Conservation (phyloP, 2,113 vertebrate genomes). For the Phainopepla nitens region DNA sequence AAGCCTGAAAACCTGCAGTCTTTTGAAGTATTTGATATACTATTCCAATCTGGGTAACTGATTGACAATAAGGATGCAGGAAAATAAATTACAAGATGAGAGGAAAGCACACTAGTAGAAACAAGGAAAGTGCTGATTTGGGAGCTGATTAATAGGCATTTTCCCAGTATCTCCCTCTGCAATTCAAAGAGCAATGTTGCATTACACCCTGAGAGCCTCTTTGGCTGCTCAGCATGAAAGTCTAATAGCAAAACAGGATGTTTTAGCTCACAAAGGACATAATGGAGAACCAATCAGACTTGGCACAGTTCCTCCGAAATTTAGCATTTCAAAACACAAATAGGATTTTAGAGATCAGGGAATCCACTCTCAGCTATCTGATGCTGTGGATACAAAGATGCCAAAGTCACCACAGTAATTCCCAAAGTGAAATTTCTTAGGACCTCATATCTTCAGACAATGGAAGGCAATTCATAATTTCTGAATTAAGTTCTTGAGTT, state of each 20-base stretch:
- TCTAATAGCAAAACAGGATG: neutral
- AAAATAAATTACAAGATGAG: neutral
- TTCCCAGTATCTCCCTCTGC: neutral
- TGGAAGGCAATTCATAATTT: neutral
- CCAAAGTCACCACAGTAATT: neutral
- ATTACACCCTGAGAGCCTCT: neutral
- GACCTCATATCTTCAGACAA: neutral
- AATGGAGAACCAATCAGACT: neutral
- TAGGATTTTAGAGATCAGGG: neutral
- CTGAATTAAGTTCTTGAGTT: neutral
- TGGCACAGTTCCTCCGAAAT: neutral
- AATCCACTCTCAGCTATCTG: neutral
- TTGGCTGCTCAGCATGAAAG: neutral
- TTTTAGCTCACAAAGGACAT: neutral
- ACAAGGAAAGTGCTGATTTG: neutral
- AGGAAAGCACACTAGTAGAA: neutral
- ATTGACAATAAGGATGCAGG: neutral
- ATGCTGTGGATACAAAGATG: neutral
- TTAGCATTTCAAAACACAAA: neutral
- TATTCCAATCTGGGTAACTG: neutral
- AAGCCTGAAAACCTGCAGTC: neutral
- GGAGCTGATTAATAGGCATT: neutral
- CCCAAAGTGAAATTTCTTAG: neutral
- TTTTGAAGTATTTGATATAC: neutral
- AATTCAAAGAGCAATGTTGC: neutral